These are phyloP conservation scores for Horisme vitalbata DNA, from an alignment of 2,888 invertebrate genomes.

Conservation along the genomic window DNA sequence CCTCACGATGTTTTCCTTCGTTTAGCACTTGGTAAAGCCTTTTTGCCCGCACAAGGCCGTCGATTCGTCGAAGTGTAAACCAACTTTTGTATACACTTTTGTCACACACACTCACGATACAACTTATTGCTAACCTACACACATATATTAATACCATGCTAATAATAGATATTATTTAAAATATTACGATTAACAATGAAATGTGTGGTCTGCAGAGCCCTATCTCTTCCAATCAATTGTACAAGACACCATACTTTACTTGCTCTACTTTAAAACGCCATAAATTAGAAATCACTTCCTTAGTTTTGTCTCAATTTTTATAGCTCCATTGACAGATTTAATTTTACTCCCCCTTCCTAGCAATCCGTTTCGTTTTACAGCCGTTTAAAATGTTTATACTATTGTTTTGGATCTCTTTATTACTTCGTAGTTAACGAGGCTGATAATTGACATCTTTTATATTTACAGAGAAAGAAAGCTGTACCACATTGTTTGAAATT, in stretches of 20 bases:
- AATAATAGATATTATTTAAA: no score
- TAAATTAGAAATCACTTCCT: constrained; percentile 35
- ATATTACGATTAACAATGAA: no score
- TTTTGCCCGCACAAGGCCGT: no score
- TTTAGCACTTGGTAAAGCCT: no score
- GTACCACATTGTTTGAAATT: no score
- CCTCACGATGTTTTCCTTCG: no score
- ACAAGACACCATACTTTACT: constrained; percentile 1
- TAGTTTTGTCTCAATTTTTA: constrained; percentile 38
- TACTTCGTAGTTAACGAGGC: constrained; percentile 41
- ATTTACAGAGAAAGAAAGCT: not conserved
- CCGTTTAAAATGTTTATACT: constrained; percentile 39
- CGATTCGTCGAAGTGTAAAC: no score
- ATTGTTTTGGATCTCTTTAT: constrained; percentile 46
- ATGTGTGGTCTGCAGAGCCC: not conserved
- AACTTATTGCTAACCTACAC: no score
- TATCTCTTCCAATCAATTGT: constrained; percentile 1
- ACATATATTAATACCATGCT: no score
- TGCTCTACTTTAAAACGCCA: constrained; percentile 17
- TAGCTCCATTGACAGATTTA: constrained; percentile 48
- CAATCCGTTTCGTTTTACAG: constrained; percentile 46
- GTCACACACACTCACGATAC: no score
- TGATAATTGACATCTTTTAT: constrained; percentile 43
- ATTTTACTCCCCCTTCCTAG: constrained; percentile 36
- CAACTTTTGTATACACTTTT: no score